Conservation (phyloP, 2,113 vertebrate species). For the Hemibagrus wyckioides region DNA sequence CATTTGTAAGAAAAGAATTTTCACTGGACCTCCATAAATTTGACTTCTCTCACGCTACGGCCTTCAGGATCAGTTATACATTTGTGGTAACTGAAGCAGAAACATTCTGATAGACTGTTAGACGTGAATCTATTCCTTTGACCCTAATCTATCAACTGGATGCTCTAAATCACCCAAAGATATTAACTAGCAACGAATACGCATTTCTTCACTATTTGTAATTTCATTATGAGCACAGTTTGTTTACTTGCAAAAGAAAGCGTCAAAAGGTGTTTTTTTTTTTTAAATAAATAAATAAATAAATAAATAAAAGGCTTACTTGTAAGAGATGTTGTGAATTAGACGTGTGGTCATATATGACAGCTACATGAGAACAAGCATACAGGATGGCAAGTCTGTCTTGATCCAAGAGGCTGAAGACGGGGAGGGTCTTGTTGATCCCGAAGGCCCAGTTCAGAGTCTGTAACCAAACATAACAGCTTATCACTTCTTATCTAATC, state of each 20-base stretch:
- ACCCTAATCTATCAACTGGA: neutral
- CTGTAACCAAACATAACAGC: slow-evolving; percentile 64
- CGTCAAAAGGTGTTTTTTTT: too few relatives aligned
- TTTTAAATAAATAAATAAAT: too few relatives aligned
- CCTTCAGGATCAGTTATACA: neutral
- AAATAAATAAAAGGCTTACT: slow-evolving; percentile 70
- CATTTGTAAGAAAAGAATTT: neutral
- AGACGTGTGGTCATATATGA: slow-evolving; percentile 77
- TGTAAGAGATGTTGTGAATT: slow-evolving; percentile 81
- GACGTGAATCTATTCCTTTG: neutral
- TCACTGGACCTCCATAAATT: neutral
- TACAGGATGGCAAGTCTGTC: slow-evolving; percentile 79
- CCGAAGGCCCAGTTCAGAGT: slow-evolving; percentile 82
- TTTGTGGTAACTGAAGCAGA: neutral
- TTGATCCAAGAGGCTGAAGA: slow-evolving; percentile 79
- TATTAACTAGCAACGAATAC: neutral
- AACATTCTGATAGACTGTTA: neutral
- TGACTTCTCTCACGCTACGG: neutral
- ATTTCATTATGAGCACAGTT: neutral
- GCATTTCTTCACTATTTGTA: neutral
- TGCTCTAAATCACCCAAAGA: neutral
- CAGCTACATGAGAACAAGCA: slow-evolving; percentile 69
- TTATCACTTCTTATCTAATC: neutral
- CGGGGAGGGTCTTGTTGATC: slow-evolving; percentile 78
- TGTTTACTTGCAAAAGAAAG: neutral